Conservation (phyloP, 1,140 invertebrate species). For the Ceratosolen fusciceps region DNA sequence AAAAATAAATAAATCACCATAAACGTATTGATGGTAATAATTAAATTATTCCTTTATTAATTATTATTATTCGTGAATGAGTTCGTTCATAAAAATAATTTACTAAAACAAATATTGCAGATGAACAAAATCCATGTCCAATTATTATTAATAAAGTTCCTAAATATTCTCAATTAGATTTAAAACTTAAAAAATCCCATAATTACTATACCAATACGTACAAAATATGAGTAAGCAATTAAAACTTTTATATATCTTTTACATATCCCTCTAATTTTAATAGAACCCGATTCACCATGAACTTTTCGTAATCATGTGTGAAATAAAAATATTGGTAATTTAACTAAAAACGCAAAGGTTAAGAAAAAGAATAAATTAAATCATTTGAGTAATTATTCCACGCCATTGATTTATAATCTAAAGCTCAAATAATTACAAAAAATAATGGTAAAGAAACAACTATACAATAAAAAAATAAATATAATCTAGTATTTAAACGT, state of each 20-base stretch:
- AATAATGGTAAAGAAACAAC: slow-evolving; percentile 75
- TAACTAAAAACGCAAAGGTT: slow-evolving; percentile 76
- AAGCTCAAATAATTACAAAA: slow-evolving; percentile 70
- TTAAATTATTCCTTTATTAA: slow-evolving; percentile 17
- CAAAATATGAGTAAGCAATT: neutral
- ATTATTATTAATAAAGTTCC: neutral
- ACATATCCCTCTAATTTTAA: slow-evolving; percentile 78
- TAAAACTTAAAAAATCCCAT: neutral
- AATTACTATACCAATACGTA: neutral
- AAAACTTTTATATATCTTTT: slow-evolving; percentile 3
- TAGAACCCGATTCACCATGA: slow-evolving; percentile 78
- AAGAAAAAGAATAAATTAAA: slow-evolving; percentile 72
- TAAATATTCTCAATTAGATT: neutral
- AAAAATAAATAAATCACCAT: slow-evolving; percentile 21
- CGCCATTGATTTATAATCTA: slow-evolving; percentile 37
- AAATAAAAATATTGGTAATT: slow-evolving; percentile 78
- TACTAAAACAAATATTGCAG: neutral
- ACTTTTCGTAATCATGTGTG: slow-evolving; percentile 81
- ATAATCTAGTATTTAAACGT: slow-evolving; percentile 74
- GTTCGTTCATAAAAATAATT: slow-evolving; percentile 18
- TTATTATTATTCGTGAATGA: neutral
- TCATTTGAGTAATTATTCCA: slow-evolving; percentile 37
- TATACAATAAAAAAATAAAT: slow-evolving; percentile 78
- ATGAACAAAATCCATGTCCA: neutral
- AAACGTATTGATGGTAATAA: neutral